Evolutionary conservation across 1,140 invertebrate species (phyloP), one percentile per base, ranked within the genome.

Genomic region (Sitophilus oryzae): DNA sequence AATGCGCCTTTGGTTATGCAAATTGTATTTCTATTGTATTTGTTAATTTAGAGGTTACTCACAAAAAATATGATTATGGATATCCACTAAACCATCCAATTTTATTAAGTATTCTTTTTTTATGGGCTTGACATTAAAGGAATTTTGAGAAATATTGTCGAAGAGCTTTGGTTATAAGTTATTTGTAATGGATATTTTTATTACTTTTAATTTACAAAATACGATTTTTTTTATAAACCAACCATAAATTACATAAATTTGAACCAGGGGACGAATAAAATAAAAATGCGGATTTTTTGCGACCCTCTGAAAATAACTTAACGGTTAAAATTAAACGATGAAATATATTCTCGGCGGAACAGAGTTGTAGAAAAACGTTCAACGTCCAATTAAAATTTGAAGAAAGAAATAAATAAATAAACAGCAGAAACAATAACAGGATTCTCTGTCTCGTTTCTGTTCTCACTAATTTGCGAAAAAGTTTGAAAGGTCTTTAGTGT

Each of bases 381-480:
- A n/a, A 30, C 11, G 25, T 11, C 25, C 25, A 30, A 30, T 30
- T 30, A 30, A 30, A 30, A 11, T 11, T 30, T 11, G 25, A 11
- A 30, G 25, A 30, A 11, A 30, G 11, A 30, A 30, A 30, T 6
- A 11, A 30, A 30, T 11, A 30, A n/a, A n/a, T n/a, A n/a, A n/a
- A n/a, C n/a, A n/a, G n/a, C n/a, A 30, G 25, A 30, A 30, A 30
- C 25, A 30, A 30, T 30, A 30, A 30, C 11, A 30, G 25, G 25
- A 30, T 30, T 30, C 5, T 30, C 11, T 11, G 5, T 30, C 25
- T 11, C 25, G 25, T 11, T n/a, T n/a, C n/a, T n/a, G n/a, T n/a
- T n/a, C n/a, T n/a, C 14, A 47, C 25, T 47, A 47, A 47, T 47
- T 34, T 47, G n/a, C 22, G 35, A 22, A 14, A 35, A 47, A 47